A percentile compares a stretch with the other conserved stretches of the same genome.
Evolutionary conservation across 2,888 invertebrate species (phyloP).

Genomic region (Bembecia ichneumoniformis): DNA sequence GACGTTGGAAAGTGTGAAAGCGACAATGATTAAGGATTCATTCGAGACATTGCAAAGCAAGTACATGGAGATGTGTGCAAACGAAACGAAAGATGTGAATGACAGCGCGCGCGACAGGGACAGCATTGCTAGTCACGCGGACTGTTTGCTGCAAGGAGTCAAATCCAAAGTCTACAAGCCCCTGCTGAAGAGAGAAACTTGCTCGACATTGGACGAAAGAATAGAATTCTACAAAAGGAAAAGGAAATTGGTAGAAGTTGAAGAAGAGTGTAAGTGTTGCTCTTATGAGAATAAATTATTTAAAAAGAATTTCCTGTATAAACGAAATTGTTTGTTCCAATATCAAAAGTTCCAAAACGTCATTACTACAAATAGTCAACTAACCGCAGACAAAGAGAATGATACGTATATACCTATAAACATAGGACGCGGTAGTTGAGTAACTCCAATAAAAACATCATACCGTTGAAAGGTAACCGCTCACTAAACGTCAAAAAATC

Average conservation of each 20-base stretch:
- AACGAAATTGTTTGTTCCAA: no score
- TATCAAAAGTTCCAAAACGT: no score
- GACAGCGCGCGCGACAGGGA: slow-evolving; percentile 15
- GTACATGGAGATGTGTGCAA: slow-evolving; percentile 19
- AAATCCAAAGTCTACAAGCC: slow-evolving; percentile 80
- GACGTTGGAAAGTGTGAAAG: slow-evolving; percentile 78
- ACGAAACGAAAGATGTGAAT: slow-evolving; percentile 12
- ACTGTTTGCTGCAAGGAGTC: slow-evolving; percentile 77
- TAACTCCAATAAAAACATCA: not conserved
- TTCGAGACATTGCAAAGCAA: slow-evolving; percentile 58
- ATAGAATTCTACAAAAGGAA: slow-evolving; percentile 83
- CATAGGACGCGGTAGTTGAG: not conserved
- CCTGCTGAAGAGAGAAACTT: slow-evolving; percentile 80
- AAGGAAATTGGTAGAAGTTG: slow-evolving; percentile 40
- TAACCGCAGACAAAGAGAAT: no score
- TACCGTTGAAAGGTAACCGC: not conserved
- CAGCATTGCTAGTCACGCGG: slow-evolving; percentile 55
- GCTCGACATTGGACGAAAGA: slow-evolving; percentile 85
- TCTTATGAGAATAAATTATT: no score
- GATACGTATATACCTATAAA: no score
- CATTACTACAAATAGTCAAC: no score
- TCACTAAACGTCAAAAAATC: slow-evolving; percentile 4
- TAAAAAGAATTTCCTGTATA: no score
- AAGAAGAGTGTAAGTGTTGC: no score
- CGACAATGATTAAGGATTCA: slow-evolving; percentile 72